Conservation (phyloP, 2,888 invertebrate species). For the Drosophila maculinotata region DNA sequence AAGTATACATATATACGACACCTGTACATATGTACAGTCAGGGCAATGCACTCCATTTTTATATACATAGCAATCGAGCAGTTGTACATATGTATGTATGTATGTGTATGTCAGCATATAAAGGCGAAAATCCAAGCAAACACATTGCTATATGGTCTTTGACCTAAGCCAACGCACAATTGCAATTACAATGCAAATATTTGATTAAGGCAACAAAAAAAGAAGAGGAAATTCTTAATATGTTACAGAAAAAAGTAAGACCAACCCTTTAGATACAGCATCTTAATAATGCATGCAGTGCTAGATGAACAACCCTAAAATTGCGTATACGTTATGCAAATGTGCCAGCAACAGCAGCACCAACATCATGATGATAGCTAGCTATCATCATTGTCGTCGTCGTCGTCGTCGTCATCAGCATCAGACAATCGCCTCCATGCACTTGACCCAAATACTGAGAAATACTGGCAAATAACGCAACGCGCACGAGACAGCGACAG, state of each 20-base stretch:
- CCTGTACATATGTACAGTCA: slow-evolving; percentile 38
- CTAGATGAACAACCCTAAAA: not conserved
- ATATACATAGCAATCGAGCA: slow-evolving; percentile 7
- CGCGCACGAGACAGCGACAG: slow-evolving; percentile 62
- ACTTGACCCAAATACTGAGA: slow-evolving; percentile 74
- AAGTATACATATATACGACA: not conserved
- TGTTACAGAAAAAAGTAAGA: not conserved
- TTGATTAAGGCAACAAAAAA: not conserved
- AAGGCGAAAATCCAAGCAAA: slow-evolving; percentile 2
- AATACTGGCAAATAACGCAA: slow-evolving; percentile 57
- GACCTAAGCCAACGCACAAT: not conserved
- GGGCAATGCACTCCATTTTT: slow-evolving; percentile 42
- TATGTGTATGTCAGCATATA: slow-evolving; percentile 12
- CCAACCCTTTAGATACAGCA: not conserved
- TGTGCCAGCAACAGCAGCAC: slow-evolving; percentile 9
- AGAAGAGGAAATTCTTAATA: not conserved
- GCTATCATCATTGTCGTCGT: slow-evolving; percentile 4
- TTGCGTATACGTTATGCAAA: slow-evolving; percentile 49
- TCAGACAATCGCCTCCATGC: slow-evolving; percentile 55
- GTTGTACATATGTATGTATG: not conserved
- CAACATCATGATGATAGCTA: slow-evolving; percentile 1
- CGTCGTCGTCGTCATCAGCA: slow-evolving; percentile 2
- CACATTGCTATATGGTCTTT: slow-evolving; percentile 10
- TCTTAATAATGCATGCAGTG: not conserved
- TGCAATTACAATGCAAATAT: not conserved